Base-by-base conservation (phyloP, 1,140 invertebrate genomes). In the Diuraphis noxia region DNA sequence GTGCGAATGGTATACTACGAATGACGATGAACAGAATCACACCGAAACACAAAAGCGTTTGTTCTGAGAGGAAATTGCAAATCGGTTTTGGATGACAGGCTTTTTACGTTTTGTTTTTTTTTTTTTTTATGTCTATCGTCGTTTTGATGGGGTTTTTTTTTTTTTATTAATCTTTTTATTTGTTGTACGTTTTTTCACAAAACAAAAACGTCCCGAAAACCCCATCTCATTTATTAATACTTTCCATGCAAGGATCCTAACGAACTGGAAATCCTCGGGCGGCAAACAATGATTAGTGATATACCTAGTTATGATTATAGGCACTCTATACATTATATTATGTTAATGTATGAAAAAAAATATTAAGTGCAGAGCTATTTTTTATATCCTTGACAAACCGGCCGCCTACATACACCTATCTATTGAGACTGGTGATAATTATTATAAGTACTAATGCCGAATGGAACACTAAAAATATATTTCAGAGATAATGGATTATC, bases 21-120 rank as follows among this genome's bases (percentile, higher is more conserved):
- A n/a, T 13, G 30, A 72, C 36, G 49, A 88, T 34, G 56, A n/a
- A 72, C 56, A 88, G 86, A 88, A 88, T 36, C 46, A 34, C 46
- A 52, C 34, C n/a, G n/a, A 86, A 86, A 86, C 46, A 86, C 84
- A 86, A 52, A 86, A 86, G 34, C 85, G 34, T 38, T 34, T 38
- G 43, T 21, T 21, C 34, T 9, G 85, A 36, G 21, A 86, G 46
- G 85, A 86, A 52, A 86, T 86, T 86, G 85, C 85, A 52, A 86
- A 86, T 86, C 85, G 85, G 43, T 86, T 84, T 86, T 86, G 84
- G 84, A 86, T 86, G 84, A 86, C 43, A 17, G 43, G 41, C n/a
- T 36, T 84, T 84, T 43, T 41, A n/a, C 81, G 3, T 81, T 81
- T 77, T 49, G 21, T 77, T 77, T 77, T 40, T 10, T 81, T 79